These are phyloP conservation scores for Drosophila mettleri DNA, from an alignment of 2,888 invertebrate genomes.

Conservation along the genomic window DNA sequence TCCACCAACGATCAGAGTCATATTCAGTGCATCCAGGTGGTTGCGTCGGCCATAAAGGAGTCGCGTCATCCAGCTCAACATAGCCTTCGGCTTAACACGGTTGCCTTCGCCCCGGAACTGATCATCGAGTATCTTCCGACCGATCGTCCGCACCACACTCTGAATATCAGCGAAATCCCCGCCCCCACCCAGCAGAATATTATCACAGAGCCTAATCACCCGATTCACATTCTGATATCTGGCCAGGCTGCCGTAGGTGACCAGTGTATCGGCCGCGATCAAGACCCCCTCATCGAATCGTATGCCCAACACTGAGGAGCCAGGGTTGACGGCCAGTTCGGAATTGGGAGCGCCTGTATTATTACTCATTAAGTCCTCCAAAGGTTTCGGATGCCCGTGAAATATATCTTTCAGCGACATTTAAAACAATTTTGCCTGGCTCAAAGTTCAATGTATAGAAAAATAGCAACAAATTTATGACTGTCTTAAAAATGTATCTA, in stretches of 20 bases:
- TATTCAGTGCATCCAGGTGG: slow-evolving; percentile 97
- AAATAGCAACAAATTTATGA: not conserved
- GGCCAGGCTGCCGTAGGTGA: slow-evolving; percentile 96
- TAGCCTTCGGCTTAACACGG: slow-evolving; percentile 93
- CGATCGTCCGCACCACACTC: slow-evolving; percentile 86
- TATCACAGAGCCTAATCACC: slow-evolving; percentile 94
- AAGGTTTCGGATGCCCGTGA: not conserved
- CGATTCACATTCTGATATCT: slow-evolving; percentile 93
- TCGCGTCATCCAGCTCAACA: slow-evolving; percentile 97
- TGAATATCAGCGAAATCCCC: slow-evolving; percentile 99
- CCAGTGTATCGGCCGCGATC: slow-evolving; percentile 95
- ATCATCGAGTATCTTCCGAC: slow-evolving; percentile 91
- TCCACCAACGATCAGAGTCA: slow-evolving; percentile 96
- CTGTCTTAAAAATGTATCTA: not conserved
- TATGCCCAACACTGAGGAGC: slow-evolving; percentile 96
- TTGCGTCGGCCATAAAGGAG: slow-evolving; percentile 95
- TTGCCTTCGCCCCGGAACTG: slow-evolving; percentile 95
- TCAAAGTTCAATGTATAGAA: not conserved
- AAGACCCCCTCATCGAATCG: slow-evolving; percentile 95
- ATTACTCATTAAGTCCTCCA: no score
- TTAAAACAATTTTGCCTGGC: not conserved
- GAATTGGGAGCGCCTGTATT: no score
- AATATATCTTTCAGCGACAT: not conserved
- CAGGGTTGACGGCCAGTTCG: slow-evolving; percentile 88
- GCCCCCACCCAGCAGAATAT: slow-evolving; percentile 94